These are phyloP conservation scores for Bos taurus DNA, from an alignment of 2,113 vertebrate genomes.

Conservation along the genomic window DNA sequence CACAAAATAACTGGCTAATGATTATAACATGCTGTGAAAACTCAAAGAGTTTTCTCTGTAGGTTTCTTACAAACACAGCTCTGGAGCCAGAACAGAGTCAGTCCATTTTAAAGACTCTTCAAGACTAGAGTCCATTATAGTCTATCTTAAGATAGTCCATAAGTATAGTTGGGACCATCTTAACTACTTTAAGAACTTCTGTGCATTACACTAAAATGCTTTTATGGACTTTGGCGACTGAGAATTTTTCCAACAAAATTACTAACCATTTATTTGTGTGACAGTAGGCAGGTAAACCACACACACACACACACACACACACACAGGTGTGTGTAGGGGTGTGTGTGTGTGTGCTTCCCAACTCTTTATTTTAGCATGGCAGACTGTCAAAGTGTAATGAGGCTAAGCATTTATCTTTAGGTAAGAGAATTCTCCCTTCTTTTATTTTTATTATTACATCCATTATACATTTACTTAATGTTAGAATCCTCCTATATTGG, in stretches of 20 bases:
- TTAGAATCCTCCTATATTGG: background rate
- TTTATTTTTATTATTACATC: background rate
- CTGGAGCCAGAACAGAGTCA: background rate
- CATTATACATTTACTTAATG: background rate
- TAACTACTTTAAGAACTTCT: background rate
- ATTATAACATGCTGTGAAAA: conserved; percentile 27
- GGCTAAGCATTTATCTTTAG: background rate
- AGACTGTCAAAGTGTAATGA: background rate
- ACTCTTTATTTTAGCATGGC: background rate
- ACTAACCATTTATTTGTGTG: background rate
- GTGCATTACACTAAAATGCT: background rate
- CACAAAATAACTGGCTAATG: conserved; percentile 33
- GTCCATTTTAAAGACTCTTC: background rate
- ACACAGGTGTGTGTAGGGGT: too few relatives aligned
- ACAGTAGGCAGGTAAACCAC: background rate
- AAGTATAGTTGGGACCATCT: background rate
- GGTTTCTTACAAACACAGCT: background rate
- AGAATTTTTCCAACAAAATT: background rate
- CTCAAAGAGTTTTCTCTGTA: background rate
- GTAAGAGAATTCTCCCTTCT: background rate
- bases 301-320: background rate
- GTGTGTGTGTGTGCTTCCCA: background rate
- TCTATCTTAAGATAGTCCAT: background rate
- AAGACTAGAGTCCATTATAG: background rate
- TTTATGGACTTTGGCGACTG: background rate